Evolutionary conservation across 2,797 vertebrate species (phyloP).

Genomic region (Phrynocephalus forsythii): DNA sequence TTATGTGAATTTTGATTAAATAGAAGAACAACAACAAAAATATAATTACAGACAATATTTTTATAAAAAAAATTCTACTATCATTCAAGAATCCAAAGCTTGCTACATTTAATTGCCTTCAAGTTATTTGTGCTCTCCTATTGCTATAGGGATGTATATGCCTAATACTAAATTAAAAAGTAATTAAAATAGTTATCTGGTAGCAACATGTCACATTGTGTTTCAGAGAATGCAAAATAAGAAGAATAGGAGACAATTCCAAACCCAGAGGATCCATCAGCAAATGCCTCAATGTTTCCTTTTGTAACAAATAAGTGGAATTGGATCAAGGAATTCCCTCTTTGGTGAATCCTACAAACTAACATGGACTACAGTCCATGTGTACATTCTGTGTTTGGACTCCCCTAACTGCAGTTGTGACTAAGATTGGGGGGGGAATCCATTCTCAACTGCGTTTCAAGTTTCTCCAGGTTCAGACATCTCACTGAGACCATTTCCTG

Average conservation of each 20-base stretch:
- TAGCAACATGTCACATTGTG: constrained; percentile 43
- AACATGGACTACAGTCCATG: not conserved
- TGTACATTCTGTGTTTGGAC: not conserved
- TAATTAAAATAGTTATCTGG: constrained; percentile 69
- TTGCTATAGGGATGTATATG: constrained; percentile 59
- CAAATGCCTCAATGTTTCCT: constrained; percentile 20
- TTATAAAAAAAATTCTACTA: not conserved
- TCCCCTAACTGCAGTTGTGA: too few species aligned
- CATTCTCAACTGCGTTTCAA: too few species aligned
- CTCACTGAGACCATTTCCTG: too few species aligned
- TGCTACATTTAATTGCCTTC: constrained; percentile 66
- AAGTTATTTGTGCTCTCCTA: constrained; percentile 65
- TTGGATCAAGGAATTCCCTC: not conserved
- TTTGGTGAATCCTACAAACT: not conserved
- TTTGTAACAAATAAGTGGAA: not conserved
- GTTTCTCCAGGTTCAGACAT: too few species aligned
- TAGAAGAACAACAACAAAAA: constrained; percentile 57
- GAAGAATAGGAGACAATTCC: constrained; percentile 48
- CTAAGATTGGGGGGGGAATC: too few species aligned
- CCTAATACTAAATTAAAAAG: constrained; percentile 66
- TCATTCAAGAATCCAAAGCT: constrained; percentile 56
- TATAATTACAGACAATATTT: constrained; percentile 61
- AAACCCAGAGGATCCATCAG: not conserved
- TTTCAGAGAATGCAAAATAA: constrained; percentile 55
- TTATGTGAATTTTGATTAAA: constrained; percentile 68